These are phyloP conservation scores for Diadegma fenestrale DNA, from an alignment of 2,888 invertebrate species.

Conservation along the genomic window DNA sequence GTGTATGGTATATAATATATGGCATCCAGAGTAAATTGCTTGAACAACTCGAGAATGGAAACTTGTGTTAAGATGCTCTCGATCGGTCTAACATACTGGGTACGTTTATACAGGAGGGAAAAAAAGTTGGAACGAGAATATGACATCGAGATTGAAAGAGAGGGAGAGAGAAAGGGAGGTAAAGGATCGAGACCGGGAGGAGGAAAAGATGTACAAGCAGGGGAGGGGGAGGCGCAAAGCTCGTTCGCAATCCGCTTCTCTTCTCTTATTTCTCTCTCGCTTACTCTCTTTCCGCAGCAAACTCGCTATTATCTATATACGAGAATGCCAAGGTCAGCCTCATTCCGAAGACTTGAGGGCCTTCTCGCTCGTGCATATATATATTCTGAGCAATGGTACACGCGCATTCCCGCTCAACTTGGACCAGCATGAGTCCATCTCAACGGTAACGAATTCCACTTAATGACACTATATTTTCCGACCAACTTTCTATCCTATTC, in stretches of 20 bases:
- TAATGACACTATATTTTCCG: not conserved
- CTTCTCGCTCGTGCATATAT: constrained; percentile 25
- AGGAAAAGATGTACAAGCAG: constrained; percentile 13
- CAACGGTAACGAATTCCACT: not conserved
- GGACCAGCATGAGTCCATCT: constrained; percentile 26
- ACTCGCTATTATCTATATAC: constrained; percentile 77
- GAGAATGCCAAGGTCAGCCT: constrained; percentile 82
- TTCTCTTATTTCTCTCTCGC: constrained; percentile 50
- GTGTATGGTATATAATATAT: constrained; percentile 30
- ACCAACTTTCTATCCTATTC: not conserved
- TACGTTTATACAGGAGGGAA: not conserved
- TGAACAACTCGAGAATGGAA: constrained; percentile 32
- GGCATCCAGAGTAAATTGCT: constrained; percentile 32
- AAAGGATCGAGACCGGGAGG: constrained; percentile 37
- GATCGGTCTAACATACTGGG: constrained; percentile 15
- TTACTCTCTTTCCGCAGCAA: constrained; percentile 58
- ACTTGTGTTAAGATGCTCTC: constrained; percentile 44
- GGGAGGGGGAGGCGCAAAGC: constrained; percentile 43
- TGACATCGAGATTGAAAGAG: constrained; percentile 51
- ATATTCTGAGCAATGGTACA: constrained; percentile 60
- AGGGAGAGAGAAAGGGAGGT: constrained; percentile 12
- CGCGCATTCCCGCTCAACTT: constrained; percentile 54
- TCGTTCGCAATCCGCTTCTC: constrained; percentile 51
- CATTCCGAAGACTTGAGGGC: constrained; percentile 75
- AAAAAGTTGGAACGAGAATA: constrained; percentile 59